A percentile compares a stretch with the other conserved stretches of the same genome.
These are phyloP conservation scores for Cinclus cinclus DNA, from an alignment of 2,113 vertebrate species.

Conservation along the genomic window DNA sequence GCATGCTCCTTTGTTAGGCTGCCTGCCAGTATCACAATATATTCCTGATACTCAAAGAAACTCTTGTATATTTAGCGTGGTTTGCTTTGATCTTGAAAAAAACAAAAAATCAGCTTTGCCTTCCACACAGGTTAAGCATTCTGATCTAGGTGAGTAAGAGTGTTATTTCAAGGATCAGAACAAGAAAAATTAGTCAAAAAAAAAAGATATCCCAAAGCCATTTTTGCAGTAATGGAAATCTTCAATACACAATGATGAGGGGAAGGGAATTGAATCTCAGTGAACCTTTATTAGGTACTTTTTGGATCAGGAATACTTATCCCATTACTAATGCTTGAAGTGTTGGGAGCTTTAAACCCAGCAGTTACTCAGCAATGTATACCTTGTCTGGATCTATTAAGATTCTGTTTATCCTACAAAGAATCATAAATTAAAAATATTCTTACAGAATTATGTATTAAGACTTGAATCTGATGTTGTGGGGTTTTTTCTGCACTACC, in stretches of 20 bases:
- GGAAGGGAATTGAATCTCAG: background rate
- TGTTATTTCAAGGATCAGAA: background rate
- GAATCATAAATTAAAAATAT: background rate
- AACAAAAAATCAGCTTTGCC: background rate
- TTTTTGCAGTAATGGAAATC: background rate
- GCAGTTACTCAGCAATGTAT: background rate
- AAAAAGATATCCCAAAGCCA: background rate
- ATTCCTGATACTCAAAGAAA: background rate
- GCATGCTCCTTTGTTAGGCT: background rate
- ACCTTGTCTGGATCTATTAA: background rate
- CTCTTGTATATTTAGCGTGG: fast-evolving
- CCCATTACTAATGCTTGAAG: background rate
- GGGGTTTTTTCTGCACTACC: background rate
- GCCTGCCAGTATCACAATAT: fast-evolving
- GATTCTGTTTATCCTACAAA: background rate
- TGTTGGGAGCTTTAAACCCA: background rate
- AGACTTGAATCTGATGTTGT: background rate
- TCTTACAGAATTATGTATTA: background rate
- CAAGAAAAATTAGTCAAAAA: background rate
- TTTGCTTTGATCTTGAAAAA: background rate
- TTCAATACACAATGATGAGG: no score
- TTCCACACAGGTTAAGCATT: background rate
- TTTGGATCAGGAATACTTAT: background rate
- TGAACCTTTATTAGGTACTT: background rate
- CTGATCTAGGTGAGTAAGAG: background rate